Evolutionary conservation across 2,888 invertebrate genomes (phyloP), one percentile per base, ranked within the genome.

Genomic region (Lomographa bimaculata): DNA sequence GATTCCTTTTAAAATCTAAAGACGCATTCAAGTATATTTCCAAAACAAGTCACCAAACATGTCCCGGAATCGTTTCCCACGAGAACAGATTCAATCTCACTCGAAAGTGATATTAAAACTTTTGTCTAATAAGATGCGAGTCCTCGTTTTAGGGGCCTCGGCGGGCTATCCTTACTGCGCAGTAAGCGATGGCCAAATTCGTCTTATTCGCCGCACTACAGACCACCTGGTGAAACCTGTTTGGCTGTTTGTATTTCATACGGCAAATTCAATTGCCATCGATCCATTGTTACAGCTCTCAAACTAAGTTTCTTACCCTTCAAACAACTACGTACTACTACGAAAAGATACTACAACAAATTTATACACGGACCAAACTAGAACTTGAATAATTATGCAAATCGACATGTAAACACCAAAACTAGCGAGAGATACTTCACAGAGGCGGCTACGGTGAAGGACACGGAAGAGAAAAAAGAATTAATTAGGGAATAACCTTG

Each of bases 151-250:
- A 39, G 54, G 43, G 51, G 54, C 54, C 51, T 8, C 36, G 25
- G 41, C 36, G 43, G 47, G 51, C 29, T 46, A 39, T 46, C 39
- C 45, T 41, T 19, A 35, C 42, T 45, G 45, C 51, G 54, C 46
- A 54, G 40, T 46, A 49, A 46, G 37, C 43, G 29, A 12, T 43
- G 37, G 26, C 48, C 39, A 42, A 44, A 37, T 39, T 37, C 36
- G 35, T 48, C 48, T 46, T 50, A 54, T 50, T 54, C 46, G 49
- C 27, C 33, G 46, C 43, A 38, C 38, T 46, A 39, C 43, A 41
- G 51, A 47, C 54, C 54, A 54, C 54, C 54, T 54, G 54, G 54
- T 46, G 25, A 39, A 54, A 54, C 54, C 54, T 34, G 54, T 54
- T 54, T 47, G 45, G 51, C 54, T 34, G 54, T 54, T 54, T 47